Conservation (phyloP, 2,113 vertebrate species). For the Ammodytes dubius region DNA sequence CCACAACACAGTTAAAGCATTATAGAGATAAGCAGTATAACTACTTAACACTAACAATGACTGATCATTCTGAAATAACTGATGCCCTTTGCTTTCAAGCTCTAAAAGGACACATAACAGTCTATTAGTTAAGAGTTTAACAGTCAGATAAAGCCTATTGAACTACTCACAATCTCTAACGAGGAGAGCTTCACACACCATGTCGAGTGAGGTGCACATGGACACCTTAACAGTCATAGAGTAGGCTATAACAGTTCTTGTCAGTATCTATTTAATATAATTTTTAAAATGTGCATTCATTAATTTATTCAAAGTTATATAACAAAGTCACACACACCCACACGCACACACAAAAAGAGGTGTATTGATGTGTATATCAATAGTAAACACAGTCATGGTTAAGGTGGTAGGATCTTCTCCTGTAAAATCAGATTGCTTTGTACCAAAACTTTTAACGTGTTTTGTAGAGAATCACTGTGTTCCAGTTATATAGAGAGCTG, state of each 20-base stretch:
- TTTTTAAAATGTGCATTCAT: constrained; percentile 27
- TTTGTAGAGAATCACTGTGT: constrained; percentile 59
- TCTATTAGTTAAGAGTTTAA: constrained; percentile 77
- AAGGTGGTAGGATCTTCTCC: constrained; percentile 43
- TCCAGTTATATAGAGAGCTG: constrained; percentile 71
- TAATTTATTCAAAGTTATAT: constrained; percentile 44
- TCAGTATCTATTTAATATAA: constrained; percentile 56
- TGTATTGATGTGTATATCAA: constrained; percentile 16
- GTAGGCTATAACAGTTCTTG: constrained; percentile 79
- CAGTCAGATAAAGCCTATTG: constrained; percentile 75
- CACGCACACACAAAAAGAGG: constrained; percentile 19
- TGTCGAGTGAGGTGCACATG: constrained; percentile 48
- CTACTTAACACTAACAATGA: constrained; percentile 55
- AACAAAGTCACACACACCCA: constrained; percentile 34
- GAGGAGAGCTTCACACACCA: constrained; percentile 53
- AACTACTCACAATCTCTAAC: constrained; percentile 62
- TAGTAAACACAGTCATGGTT: constrained; percentile 43
- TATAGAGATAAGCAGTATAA: constrained; percentile 51
- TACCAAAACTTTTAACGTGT: constrained; percentile 37
- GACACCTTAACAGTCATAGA: constrained; percentile 83
- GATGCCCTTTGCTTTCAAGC: constrained; percentile 41
- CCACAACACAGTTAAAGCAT: constrained; percentile 49
- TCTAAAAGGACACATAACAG: constrained; percentile 76
- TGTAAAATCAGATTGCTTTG: constrained; percentile 60
- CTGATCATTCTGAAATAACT: constrained; percentile 21